Percentiles rank a stretch among this genome's conserved stretches.
Evolutionary conservation across 2,113 vertebrate genomes (phyloP).

Genomic region (Lonchura striata): DNA sequence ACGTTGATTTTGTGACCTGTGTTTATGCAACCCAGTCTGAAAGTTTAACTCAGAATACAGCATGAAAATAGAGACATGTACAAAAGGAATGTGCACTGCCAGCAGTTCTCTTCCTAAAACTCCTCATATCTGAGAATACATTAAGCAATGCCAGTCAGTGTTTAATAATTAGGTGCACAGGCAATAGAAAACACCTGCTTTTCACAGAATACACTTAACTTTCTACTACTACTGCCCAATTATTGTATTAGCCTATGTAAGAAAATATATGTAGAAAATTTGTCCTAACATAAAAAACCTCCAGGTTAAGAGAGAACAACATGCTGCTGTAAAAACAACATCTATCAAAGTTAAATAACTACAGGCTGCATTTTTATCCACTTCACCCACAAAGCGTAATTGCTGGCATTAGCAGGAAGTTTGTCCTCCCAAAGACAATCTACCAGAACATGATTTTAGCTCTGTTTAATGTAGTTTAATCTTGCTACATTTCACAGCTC

Average conservation of each 20-base stretch:
- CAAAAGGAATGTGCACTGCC: slow-evolving; percentile 23
- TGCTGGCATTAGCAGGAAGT: not conserved
- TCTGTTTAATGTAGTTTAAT: not conserved
- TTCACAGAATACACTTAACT: not conserved
- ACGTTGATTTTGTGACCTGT: not conserved
- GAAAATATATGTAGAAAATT: not conserved
- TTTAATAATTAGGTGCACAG: not conserved
- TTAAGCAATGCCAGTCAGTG: not conserved
- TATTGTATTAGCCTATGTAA: not conserved
- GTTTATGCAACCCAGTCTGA: slow-evolving; percentile 13
- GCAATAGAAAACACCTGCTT: not conserved
- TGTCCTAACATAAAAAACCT: not conserved
- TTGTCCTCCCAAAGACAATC: not conserved
- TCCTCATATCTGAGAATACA: not conserved
- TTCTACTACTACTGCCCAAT: not conserved
- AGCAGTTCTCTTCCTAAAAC: not conserved
- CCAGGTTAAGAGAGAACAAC: not conserved
- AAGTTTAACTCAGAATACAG: slow-evolving; percentile 7
- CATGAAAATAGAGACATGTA: slow-evolving; percentile 2
- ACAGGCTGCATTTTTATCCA: not conserved
- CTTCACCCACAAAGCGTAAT: not conserved
- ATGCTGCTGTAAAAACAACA: not conserved
- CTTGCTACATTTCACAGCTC: not conserved
- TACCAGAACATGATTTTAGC: not conserved
- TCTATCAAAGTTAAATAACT: slow-evolving; percentile 15